Evolutionary conservation across 2,888 invertebrate genomes (phyloP).

Genomic region (Lasius platythorax): DNA sequence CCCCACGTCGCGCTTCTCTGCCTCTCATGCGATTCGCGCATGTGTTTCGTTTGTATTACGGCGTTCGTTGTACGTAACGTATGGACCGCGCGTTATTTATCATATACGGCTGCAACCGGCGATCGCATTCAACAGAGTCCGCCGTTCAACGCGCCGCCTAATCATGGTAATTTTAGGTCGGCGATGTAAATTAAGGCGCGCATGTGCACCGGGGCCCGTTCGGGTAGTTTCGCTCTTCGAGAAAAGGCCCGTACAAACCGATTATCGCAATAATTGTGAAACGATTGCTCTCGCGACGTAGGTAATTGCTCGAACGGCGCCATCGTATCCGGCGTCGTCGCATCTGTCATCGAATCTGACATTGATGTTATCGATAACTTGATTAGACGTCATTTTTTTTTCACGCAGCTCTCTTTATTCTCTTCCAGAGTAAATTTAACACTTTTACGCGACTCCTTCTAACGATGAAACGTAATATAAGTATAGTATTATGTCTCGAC

Average conservation of each 20-base stretch:
- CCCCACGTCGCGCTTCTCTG: slow-evolving; percentile 68
- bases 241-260: slow-evolving; percentile 10
- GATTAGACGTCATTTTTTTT: not conserved
- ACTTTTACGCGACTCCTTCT: not conserved
- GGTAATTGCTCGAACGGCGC: not conserved
- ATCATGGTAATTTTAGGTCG: slow-evolving; percentile 73
- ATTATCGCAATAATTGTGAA: slow-evolving; percentile 46
- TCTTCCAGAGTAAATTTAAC: not conserved
- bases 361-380: not conserved
- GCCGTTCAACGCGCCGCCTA: slow-evolving; percentile 67
- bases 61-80: slow-evolving; percentile 67
- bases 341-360: not conserved
- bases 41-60: slow-evolving; percentile 74
- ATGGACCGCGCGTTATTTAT: slow-evolving; percentile 74
- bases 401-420: not conserved
- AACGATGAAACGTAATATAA: slow-evolving; percentile 20
- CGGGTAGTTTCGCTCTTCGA: slow-evolving; percentile 14
- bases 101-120: slow-evolving; percentile 74
- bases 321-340: not conserved
- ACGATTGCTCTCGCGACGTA: slow-evolving; percentile 14
- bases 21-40: slow-evolving; percentile 70
- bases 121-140: slow-evolving; percentile 70
- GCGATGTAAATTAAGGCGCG: slow-evolving; percentile 68
- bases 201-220: not conserved
- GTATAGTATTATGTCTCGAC: not conserved